These are phyloP conservation scores for Idaea straminata DNA, from an alignment of 2,888 invertebrate species.

Conservation along the genomic window DNA sequence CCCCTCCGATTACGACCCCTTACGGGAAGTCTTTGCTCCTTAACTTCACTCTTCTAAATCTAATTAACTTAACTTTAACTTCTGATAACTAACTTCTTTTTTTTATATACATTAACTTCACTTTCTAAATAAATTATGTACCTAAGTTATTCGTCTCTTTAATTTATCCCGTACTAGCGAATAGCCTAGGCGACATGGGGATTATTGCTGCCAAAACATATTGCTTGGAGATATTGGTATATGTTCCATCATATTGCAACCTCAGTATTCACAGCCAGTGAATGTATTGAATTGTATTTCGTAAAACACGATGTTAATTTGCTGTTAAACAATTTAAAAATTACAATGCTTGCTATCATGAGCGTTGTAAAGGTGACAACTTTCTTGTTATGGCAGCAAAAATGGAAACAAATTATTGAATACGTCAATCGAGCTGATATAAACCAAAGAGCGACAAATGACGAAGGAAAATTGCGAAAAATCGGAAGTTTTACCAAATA, in stretches of 20 bases:
- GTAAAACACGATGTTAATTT: slow-evolving; percentile 57
- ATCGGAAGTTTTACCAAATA: slow-evolving; percentile 53
- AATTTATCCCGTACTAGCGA: no score
- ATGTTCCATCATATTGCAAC: slow-evolving; percentile 54
- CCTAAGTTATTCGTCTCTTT: no score
- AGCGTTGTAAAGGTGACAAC: slow-evolving; percentile 58
- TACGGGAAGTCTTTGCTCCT: no score
- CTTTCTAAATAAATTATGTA: no score
- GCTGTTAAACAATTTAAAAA: slow-evolving; percentile 62
- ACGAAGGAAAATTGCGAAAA: slow-evolving; percentile 36
- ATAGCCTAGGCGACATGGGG: no score
- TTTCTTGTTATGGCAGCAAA: slow-evolving; percentile 55
- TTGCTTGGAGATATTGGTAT: slow-evolving; percentile 44
- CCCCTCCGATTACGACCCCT: no score
- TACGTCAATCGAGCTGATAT: slow-evolving; percentile 59
- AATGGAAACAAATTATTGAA: slow-evolving; percentile 57
- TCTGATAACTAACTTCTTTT: no score
- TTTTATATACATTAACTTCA: no score
- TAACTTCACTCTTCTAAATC: no score
- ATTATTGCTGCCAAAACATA: slow-evolving; percentile 52
- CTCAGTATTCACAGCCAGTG: slow-evolving; percentile 54
- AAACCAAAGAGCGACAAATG: slow-evolving; percentile 38
- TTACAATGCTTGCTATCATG: slow-evolving; percentile 62
- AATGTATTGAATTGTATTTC: slow-evolving; percentile 65
- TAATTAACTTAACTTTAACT: no score